Percentiles rank a stretch among this genome's conserved stretches.
Evolutionary conservation across 2,888 invertebrate species (phyloP).

Genomic region (Calephelis perditalis): DNA sequence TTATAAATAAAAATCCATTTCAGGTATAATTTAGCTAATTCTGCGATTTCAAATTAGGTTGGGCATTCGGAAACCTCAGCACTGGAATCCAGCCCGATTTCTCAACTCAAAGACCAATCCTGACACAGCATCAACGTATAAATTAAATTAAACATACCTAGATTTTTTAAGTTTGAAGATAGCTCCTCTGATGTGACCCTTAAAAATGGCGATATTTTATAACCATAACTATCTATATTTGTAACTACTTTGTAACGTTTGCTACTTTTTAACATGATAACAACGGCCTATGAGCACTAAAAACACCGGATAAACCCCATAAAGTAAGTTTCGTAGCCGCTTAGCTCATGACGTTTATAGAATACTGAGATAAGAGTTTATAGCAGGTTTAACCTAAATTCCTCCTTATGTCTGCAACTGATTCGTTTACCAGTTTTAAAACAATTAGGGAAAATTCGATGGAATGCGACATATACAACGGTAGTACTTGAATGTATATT

Average conservation of each 20-base stretch:
- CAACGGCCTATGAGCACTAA: slow-evolving; percentile 2
- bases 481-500: too few species aligned
- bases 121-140: too few species aligned
- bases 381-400: slow-evolving; percentile 52
- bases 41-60: too few species aligned
- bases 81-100: too few species aligned
- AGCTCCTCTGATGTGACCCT: not conserved
- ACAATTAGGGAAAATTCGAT: slow-evolving; percentile 8
- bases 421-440: slow-evolving; percentile 9
- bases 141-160: too few species aligned
- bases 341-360: slow-evolving; percentile 12
- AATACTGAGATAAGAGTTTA: slow-evolving; percentile 48
- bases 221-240: slow-evolving; percentile 18
- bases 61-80: too few species aligned
- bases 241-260: slow-evolving; percentile 1
- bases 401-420: slow-evolving; percentile 28
- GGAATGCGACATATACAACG: not conserved
- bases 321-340: slow-evolving; percentile 15
- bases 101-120: too few species aligned
- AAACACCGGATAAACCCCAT: slow-evolving; percentile 18
- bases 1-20: too few species aligned
- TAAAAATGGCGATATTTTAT: slow-evolving; percentile 18
- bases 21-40: too few species aligned
- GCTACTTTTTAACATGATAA: slow-evolving; percentile 16
- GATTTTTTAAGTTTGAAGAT: too few species aligned